A percentile compares a stretch with the other conserved stretches of the same genome.
Evolutionary conservation across 2,113 vertebrate species (phyloP).

Genomic region (Bubo blakistoni): DNA sequence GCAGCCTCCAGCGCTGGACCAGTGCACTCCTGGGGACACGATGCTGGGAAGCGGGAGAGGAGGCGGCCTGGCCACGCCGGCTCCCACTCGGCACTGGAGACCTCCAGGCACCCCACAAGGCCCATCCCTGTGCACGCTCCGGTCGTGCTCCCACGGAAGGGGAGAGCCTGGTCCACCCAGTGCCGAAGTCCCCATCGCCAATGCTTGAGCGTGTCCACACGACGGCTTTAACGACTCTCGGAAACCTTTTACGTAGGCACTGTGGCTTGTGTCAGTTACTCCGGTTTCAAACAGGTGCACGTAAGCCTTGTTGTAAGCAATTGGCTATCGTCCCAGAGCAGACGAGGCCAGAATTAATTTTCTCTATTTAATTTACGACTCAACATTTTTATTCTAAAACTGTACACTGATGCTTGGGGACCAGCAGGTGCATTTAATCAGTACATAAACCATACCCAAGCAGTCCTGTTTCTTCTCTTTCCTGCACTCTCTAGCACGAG

Average conservation of each 20-base stretch:
- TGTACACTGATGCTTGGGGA: not conserved
- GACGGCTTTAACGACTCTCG: not conserved
- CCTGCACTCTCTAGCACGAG: not conserved
- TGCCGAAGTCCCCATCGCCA: fast-evolving
- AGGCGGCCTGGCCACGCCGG: not conserved
- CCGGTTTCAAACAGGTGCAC: not conserved
- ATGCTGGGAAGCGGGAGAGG: fast-evolving
- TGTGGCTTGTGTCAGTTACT: not conserved
- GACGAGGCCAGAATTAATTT: not conserved
- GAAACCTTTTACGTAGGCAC: not conserved
- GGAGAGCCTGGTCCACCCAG: not conserved
- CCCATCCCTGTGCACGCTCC: not conserved
- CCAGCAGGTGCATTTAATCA: not conserved
- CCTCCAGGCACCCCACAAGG: not conserved
- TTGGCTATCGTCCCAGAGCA: not conserved
- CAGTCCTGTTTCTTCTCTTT: not conserved
- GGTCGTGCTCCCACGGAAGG: fast-evolving
- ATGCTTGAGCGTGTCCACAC: fast-evolving
- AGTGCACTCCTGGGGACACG: fast-evolving
- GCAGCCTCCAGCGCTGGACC: fast-evolving
- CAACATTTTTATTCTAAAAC: not conserved
- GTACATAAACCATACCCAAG: not conserved
- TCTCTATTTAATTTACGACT: not conserved
- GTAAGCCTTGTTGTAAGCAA: not conserved
- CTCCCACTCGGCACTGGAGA: fast-evolving